phyloP scores from a whole-genome alignment of 2,888 invertebrate genomes.

The Stegana nigrithorax region DNA sequence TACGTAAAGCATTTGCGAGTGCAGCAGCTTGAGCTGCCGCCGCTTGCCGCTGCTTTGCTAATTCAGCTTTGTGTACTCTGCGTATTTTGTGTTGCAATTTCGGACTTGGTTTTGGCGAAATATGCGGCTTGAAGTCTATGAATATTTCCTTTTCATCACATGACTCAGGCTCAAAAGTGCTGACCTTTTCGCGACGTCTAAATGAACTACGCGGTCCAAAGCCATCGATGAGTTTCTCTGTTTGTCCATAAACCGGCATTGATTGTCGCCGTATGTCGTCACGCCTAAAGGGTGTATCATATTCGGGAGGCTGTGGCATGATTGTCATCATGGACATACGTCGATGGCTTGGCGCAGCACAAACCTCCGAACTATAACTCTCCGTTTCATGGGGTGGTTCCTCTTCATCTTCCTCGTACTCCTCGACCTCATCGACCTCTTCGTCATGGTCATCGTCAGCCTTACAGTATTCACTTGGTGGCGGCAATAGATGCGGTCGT shows the following conservation, averaged over 20 bases:
- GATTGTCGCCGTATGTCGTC: slow-evolving; percentile 61
- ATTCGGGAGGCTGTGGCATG: slow-evolving; percentile 28
- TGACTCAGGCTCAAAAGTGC: slow-evolving; percentile 37
- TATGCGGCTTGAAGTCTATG: slow-evolving; percentile 86
- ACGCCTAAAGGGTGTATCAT: slow-evolving; percentile 53
- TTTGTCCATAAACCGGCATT: slow-evolving; percentile 61
- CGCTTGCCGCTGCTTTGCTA: slow-evolving; percentile 72
- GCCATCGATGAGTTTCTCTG: slow-evolving; percentile 57
- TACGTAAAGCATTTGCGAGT: slow-evolving; percentile 28
- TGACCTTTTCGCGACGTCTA: slow-evolving; percentile 48
- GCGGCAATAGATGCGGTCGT: slow-evolving; percentile 50
- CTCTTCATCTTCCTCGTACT: slow-evolving; percentile 41
- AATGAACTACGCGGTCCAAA: slow-evolving; percentile 54
- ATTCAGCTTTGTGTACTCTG: slow-evolving; percentile 75
- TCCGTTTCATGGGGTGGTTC: slow-evolving; percentile 45
- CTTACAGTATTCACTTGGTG: slow-evolving; percentile 55
- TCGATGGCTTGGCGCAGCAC: slow-evolving; percentile 39
- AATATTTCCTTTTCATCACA: slow-evolving; percentile 82
- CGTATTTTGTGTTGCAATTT: slow-evolving; percentile 72
- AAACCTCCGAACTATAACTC: slow-evolving; percentile 49
- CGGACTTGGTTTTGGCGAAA: slow-evolving; percentile 75
- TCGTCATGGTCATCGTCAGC: slow-evolving; percentile 54
- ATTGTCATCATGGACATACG: slow-evolving; percentile 57
- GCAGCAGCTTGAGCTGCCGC: slow-evolving; percentile 42
- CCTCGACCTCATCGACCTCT: slow-evolving; percentile 57